Conservation (phyloP, 2,113 vertebrate genomes). For the Tretioscincus oriximinensis region DNA sequence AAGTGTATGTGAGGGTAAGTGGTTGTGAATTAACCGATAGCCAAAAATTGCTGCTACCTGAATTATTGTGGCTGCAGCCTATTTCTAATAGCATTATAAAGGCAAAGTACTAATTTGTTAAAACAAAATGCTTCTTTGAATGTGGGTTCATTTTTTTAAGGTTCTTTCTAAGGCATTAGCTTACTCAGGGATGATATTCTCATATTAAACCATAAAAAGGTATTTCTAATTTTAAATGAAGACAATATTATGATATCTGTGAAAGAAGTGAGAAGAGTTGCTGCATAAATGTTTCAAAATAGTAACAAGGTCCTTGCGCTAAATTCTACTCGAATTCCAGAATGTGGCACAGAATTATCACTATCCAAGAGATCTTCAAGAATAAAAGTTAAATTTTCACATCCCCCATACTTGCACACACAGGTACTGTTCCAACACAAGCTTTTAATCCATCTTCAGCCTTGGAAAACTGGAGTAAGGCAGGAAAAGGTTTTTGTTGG, state of each 20-base stretch:
- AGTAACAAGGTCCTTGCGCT: not conserved
- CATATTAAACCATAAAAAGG: too few relatives aligned
- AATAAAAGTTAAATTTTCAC: not conserved
- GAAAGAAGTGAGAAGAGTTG: not conserved
- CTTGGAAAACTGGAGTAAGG: too few relatives aligned
- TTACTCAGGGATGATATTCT: conserved; percentile 14
- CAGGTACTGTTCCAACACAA: too few relatives aligned
- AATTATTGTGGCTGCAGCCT: conserved; percentile 48
- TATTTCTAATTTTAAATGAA: too few relatives aligned
- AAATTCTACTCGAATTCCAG: not conserved
- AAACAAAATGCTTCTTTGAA: not conserved
- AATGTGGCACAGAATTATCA: not conserved
- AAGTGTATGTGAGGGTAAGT: conserved; percentile 66
- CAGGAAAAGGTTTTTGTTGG: too few relatives aligned
- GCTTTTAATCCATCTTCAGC: too few relatives aligned
- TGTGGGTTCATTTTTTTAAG: not conserved
- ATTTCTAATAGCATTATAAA: not conserved
- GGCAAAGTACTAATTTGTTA: not conserved
- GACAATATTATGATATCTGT: too few relatives aligned
- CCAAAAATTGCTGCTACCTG: conserved; percentile 67
- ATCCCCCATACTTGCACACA: too few relatives aligned
- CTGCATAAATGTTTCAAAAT: not conserved
- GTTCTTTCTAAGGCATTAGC: conserved; percentile 21
- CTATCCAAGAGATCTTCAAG: not conserved
- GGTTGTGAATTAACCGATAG: conserved; percentile 63